Base-by-base conservation (phyloP, 2,797 vertebrate species). In the Ceryle rudis region DNA sequence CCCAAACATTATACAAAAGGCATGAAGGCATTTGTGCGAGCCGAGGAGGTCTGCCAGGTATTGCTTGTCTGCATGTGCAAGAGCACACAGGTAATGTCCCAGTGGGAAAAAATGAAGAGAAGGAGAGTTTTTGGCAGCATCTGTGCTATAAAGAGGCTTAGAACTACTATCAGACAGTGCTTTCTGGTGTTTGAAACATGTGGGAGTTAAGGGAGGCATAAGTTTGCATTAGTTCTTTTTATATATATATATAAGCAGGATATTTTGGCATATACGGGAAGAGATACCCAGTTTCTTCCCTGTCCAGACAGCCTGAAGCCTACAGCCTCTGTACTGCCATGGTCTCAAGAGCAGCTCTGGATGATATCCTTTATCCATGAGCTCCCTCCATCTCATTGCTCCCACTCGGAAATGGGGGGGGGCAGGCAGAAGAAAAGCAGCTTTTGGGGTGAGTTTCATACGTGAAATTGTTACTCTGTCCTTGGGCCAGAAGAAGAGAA, bases 101-200 rank as follows among this genome's bases (percentile, higher is more conserved):
- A 18, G 87, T 26, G 51, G 35, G 35, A 18, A 46, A 86, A 75
- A 51, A 17, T 6, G 6, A 20, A 37, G 44, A 64, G 26, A 10
- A 57, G 44, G 49, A 79, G 29, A 14, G 8, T 66, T 62, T 77
- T 77, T 71, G 57, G 42, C n/a, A 55, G 26, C 22, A 21, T 39
- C 16, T 74, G 35, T 81, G 37, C 39, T 66, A 62, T 18, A 6
- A 91, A 33, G 46, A 88, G 26, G 39, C 22, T 86, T 74, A 66
- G 16, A 80, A 16, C 35, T 60, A 41, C 35, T 6, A 51, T 28
- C 65, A 92, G 77, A 31, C 69, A 41, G 31, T 71, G 77, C 46
- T 90, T 93, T 29, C 65, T 93, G 65, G 29, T 78, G 82, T 87
- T 75, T 88, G 71, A 90, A 90, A 86, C 7, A 39, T 0, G 44